Base-by-base conservation (phyloP, 2,888 invertebrate species). In the Campoletis raptor region DNA sequence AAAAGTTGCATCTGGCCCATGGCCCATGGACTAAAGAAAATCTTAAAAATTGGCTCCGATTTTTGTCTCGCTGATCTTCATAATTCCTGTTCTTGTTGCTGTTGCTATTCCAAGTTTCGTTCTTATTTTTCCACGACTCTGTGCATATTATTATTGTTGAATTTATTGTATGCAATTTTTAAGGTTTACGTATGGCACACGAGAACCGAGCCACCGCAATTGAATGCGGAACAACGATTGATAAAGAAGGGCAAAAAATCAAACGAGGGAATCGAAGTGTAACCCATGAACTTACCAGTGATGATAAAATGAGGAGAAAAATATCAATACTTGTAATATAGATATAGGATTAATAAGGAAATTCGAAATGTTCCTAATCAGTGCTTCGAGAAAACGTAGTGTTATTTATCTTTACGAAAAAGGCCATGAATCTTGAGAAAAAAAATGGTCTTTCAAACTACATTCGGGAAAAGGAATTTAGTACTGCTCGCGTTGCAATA, bases 181-280 rank as follows among this genome's bases (percentile, higher is more conserved):
- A 89, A 96, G 96, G 97, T 99, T n/a, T 97, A 98, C 87, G 99
- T 99, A 0, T 99, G 99, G 99, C 99, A 99, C 93, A 99, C 99
- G 4, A 96, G 99, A 91, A 99, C 99, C 0, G 98, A 99, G 94
- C 97, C 97, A 90, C 97, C 99, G 0, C 96, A 96, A 70, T 95
- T 99, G 81, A 95, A 95, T 90, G 95, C 97, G 93, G 97, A 98
- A 94, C 95, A 95, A 92, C 93, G 96, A 91, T 92, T 96, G 57
- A 93, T 95, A 90, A 95, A 95, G 80, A 94, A 95, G 86, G 96
- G 96, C 30, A 93, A 93, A 86, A 95, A 93, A 48, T 96, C 97
- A 0, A 95, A 96, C 90, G 90, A 91, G 10, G 96, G 95, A 77
- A 96, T 96, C 81, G 96, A 96, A 93, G 96, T 96, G 57, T 96